Conservation (phyloP, 2,888 invertebrate genomes). For the Cancer borealis region DNA sequence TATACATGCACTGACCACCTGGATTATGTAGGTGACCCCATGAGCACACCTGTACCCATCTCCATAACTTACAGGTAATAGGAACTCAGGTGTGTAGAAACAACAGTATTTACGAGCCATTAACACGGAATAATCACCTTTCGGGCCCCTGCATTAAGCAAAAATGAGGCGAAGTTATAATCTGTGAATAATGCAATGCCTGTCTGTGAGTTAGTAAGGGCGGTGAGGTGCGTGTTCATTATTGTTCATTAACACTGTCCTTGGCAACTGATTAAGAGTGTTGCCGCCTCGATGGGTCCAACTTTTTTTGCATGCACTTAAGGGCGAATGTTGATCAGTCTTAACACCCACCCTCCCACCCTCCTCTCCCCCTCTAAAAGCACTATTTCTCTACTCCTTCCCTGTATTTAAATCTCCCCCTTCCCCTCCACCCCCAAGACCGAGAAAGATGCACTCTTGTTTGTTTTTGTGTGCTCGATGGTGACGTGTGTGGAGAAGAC, state of each 20-base stretch:
- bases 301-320: neutral
- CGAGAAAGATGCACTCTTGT: neutral
- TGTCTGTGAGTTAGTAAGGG: constrained; percentile 57
- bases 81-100: constrained; percentile 26
- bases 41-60: constrained; percentile 9
- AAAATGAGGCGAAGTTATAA: constrained; percentile 54
- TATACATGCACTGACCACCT: constrained; percentile 5
- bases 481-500: neutral
- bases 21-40: neutral
- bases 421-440: neutral
- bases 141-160: neutral
- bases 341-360: neutral
- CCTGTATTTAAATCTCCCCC: neutral
- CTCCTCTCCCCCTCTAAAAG: neutral
- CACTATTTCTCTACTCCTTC: neutral
- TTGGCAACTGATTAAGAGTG: constrained; percentile 70
- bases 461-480: neutral
- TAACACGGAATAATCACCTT: constrained; percentile 43
- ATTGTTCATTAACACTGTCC: constrained; percentile 74
- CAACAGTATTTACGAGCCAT: constrained; percentile 46
- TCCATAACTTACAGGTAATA: constrained; percentile 41
- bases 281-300: constrained; percentile 60
- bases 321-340: constrained; percentile 8
- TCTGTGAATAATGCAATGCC: constrained; percentile 62
- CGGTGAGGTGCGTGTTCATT: constrained; percentile 61